These are phyloP conservation scores for Rhagium mordax DNA, from an alignment of 2,888 invertebrate genomes.

Conservation along the genomic window DNA sequence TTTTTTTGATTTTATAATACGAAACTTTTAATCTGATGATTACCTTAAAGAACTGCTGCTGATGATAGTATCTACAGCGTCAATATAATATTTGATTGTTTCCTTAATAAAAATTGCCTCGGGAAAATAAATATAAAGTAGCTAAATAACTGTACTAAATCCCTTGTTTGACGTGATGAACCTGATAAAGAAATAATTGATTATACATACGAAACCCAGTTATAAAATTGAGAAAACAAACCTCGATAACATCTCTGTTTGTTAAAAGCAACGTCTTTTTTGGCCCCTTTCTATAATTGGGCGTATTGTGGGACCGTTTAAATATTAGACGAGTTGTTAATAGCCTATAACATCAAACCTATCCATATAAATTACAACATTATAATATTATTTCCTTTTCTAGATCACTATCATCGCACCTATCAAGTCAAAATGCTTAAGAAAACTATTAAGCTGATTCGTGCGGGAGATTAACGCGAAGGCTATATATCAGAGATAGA, in stretches of 20 bases:
- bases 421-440: constrained; percentile 28
- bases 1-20: too few species aligned
- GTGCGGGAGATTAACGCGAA: constrained; percentile 28
- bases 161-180: neutral
- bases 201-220: neutral
- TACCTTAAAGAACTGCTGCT: too few species aligned
- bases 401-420: constrained; percentile 32
- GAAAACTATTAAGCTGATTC: constrained; percentile 34
- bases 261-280: constrained; percentile 1
- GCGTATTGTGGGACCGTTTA: neutral
- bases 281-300: constrained; percentile 12
- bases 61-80: too few species aligned
- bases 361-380: constrained; percentile 18
- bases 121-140: neutral
- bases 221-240: constrained; percentile 1
- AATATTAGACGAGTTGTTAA: constrained; percentile 18
- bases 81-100: too few species aligned
- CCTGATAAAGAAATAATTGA: constrained; percentile 1
- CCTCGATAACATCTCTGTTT: constrained; percentile 10
- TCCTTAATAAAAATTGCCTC: neutral
- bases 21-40: too few species aligned
- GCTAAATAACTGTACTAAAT: neutral
- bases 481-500: constrained; percentile 33
- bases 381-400: constrained; percentile 1
- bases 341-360: constrained; percentile 2